These are phyloP conservation scores for Orthonychiurus folsomi DNA, from an alignment of 2,888 invertebrate genomes.

Conservation along the genomic window DNA sequence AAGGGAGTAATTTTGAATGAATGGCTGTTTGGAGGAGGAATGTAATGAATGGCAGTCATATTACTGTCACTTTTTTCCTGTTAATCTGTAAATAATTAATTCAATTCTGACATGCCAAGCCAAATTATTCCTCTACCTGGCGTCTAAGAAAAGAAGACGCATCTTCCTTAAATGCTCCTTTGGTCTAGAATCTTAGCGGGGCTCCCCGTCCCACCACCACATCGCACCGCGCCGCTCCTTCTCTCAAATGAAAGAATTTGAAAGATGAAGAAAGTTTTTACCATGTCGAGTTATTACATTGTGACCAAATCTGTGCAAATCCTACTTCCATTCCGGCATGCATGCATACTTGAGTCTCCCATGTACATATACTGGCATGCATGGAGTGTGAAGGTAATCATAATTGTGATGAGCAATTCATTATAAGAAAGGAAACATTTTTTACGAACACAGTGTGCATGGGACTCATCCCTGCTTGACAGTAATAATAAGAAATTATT, in stretches of 20 bases:
- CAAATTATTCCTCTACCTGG: background rate
- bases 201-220: background rate
- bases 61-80: background rate
- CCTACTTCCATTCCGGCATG: background rate
- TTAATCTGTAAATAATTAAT: background rate
- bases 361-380: too few species aligned
- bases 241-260: background rate
- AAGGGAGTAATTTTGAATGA: too few species aligned
- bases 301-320: background rate
- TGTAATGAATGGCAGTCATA: background rate
- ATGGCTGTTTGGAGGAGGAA: too few species aligned
- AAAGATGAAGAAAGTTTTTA: background rate
- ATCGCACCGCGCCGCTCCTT: background rate
- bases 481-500: too few species aligned
- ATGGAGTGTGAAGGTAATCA: background rate
- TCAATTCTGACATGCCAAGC: background rate
- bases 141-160: too few species aligned
- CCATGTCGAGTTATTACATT: background rate
- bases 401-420: background rate
- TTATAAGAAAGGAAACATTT: background rate
- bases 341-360: too few species aligned
- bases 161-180: background rate
- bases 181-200: background rate
- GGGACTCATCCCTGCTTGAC: too few species aligned
- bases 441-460: too few species aligned